A percentile compares a stretch with the other conserved stretches of the same genome.
These are phyloP conservation scores for Alfaro cultratus DNA, from an alignment of 2,797 vertebrate species.

Conservation along the genomic window DNA sequence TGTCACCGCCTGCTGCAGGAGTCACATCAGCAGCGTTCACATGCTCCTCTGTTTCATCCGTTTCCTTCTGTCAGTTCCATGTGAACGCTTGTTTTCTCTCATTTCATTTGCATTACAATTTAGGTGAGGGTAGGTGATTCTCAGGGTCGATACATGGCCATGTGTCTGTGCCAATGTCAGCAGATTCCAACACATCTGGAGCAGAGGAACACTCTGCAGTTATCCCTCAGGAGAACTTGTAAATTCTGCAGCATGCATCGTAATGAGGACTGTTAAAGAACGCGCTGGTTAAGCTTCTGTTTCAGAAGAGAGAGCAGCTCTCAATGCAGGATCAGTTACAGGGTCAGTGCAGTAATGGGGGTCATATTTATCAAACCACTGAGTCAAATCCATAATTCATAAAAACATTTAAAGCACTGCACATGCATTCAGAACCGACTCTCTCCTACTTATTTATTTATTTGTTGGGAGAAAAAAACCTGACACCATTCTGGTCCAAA, in stretches of 20 bases:
- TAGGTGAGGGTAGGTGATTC: constrained; percentile 25
- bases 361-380: not conserved
- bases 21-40: constrained; percentile 73
- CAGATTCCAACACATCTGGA: constrained; percentile 10
- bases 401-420: not conserved
- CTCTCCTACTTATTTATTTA: not conserved
- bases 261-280: constrained; percentile 76
- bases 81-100: constrained; percentile 14
- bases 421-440: not conserved
- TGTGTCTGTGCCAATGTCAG: constrained; percentile 22
- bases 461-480: not conserved
- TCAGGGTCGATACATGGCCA: constrained; percentile 14
- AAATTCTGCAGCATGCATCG: constrained; percentile 70
- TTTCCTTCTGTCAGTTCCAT: constrained; percentile 22
- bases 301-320: not conserved
- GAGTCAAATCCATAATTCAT: not conserved
- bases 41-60: constrained; percentile 33
- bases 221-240: constrained; percentile 66
- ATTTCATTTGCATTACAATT: constrained; percentile 50
- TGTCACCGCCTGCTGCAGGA: constrained; percentile 58
- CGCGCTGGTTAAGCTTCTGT: not conserved
- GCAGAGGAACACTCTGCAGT: constrained; percentile 1
- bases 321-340: not conserved
- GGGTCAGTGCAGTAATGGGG: not conserved
- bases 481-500: not conserved